Evolutionary conservation across 2,888 invertebrate genomes (phyloP).

Genomic region (Achlya flavicornis): DNA sequence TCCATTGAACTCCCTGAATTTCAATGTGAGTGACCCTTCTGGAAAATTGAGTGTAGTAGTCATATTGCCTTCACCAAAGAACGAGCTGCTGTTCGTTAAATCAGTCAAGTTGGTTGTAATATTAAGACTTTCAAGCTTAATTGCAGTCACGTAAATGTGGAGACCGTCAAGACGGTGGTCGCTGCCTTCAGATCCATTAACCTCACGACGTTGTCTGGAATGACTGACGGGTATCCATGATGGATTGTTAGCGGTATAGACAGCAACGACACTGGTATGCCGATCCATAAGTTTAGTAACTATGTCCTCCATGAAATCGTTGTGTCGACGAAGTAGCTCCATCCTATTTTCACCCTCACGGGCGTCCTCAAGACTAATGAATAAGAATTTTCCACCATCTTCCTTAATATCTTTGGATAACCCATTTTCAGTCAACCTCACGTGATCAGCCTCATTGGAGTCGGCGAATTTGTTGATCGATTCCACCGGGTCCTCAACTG

Average conservation of each 20-base stretch:
- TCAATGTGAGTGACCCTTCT: conserved; percentile 49
- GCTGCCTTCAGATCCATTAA: conserved; percentile 17
- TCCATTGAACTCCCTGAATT: conserved; percentile 53
- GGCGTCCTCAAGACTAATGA: conserved; percentile 84
- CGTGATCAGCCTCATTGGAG: conserved; percentile 59
- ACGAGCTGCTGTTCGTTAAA: conserved; percentile 20
- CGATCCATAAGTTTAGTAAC: conserved; percentile 73
- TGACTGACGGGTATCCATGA: conserved; percentile 71
- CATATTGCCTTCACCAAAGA: conserved; percentile 30
- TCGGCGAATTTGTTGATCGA: conserved; percentile 80
- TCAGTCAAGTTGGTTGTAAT: conserved; percentile 13
- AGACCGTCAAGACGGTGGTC: conserved; percentile 48
- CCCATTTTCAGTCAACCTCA: conserved; percentile 68
- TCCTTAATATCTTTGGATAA: conserved; percentile 62
- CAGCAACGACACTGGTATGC: conserved; percentile 75
- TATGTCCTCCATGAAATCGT: conserved; percentile 83
- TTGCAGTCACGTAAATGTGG: conserved; percentile 43
- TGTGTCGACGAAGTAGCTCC: conserved; percentile 84
- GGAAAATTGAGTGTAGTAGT: conserved; percentile 51
- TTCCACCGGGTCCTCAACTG: conserved; percentile 84
- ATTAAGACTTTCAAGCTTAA: conserved; percentile 27
- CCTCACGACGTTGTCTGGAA: conserved; percentile 60
- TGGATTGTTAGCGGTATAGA: conserved; percentile 84
- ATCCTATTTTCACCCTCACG: conserved; percentile 79
- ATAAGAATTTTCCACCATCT: conserved; percentile 75